Percentiles rank a stretch among this genome's conserved stretches.
Evolutionary conservation across 2,797 vertebrate genomes (phyloP).

Genomic region (Clarias laeviceps): DNA sequence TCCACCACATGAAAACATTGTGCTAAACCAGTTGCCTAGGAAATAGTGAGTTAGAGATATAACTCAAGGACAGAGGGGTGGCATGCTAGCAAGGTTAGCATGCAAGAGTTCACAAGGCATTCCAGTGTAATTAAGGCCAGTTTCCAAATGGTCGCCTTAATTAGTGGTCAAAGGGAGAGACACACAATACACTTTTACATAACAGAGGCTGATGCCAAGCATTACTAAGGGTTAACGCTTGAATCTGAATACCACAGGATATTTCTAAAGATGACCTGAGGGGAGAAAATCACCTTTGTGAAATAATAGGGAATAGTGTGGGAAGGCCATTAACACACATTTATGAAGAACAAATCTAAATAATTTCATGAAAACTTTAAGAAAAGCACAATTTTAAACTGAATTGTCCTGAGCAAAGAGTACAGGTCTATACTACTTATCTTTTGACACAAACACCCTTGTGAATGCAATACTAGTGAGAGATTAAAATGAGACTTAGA

Average conservation of each 20-base stretch:
- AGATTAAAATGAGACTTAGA: neutral
- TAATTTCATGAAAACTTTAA: neutral
- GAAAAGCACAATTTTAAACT: neutral
- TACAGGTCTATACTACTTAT: neutral
- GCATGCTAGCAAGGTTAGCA: constrained; percentile 32
- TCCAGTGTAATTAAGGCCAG: constrained; percentile 63
- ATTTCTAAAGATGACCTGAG: constrained; percentile 19
- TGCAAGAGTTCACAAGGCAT: constrained; percentile 51
- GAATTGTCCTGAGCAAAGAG: neutral
- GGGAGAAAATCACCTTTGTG: constrained; percentile 18
- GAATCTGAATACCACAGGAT: constrained; percentile 31
- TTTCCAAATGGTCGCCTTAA: constrained; percentile 63
- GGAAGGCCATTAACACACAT: neutral
- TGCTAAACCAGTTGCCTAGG: constrained; percentile 41
- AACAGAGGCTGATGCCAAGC: constrained; percentile 58
- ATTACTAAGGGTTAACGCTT: constrained; percentile 52
- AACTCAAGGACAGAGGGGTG: constrained; percentile 36
- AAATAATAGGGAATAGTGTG: neutral
- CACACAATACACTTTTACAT: constrained; percentile 66
- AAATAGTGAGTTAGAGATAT: constrained; percentile 25
- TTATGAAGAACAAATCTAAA: neutral
- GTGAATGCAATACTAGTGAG: neutral
- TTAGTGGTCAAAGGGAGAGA: constrained; percentile 66
- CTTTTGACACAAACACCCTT: neutral
- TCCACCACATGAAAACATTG: neutral